A percentile compares a stretch with the other conserved stretches of the same genome.
These are phyloP conservation scores for Anguilla rostrata DNA, from an alignment of 2,113 vertebrate genomes.

Conservation along the genomic window DNA sequence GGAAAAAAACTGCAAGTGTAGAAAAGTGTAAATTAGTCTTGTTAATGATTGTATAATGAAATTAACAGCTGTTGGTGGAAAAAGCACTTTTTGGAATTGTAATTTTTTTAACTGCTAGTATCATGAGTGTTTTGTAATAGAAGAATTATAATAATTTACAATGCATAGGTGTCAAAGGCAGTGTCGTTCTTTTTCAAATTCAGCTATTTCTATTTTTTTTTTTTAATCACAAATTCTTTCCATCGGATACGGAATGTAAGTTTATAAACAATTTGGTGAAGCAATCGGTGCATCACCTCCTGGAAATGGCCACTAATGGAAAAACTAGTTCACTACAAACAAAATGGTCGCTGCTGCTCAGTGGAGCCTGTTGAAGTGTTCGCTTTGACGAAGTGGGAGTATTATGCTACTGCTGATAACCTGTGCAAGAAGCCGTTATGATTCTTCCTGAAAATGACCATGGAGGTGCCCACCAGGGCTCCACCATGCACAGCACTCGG, in stretches of 20 bases:
- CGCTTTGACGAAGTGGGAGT: neutral
- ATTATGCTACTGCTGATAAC: too few relatives aligned
- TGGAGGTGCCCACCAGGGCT: neutral
- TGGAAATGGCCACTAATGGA: too few relatives aligned
- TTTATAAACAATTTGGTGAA: neutral
- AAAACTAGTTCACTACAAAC: too few relatives aligned
- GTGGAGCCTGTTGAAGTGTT: neutral
- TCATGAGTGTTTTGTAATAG: conserved; percentile 55
- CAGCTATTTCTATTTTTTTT: neutral
- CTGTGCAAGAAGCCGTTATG: neutral
- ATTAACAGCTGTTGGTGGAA: conserved; percentile 67
- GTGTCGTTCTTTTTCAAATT: conserved; percentile 30
- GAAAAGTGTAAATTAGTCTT: conserved; percentile 74
- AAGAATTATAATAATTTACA: conserved; percentile 58
- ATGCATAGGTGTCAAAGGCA: conserved; percentile 37
- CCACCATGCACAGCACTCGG: neutral
- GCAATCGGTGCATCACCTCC: too few relatives aligned
- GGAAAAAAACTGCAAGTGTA: conserved; percentile 66
- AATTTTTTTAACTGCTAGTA: conserved; percentile 63
- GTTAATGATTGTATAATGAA: conserved; percentile 71
- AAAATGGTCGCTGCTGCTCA: too few relatives aligned
- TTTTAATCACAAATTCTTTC: neutral
- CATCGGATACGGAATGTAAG: neutral
- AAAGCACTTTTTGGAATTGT: conserved; percentile 71
- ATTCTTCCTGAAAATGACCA: neutral